Percentiles rank a stretch among this genome's conserved stretches.
Evolutionary conservation across 1,140 invertebrate species (phyloP).

Genomic region (Akabosia matsudoensis): DNA sequence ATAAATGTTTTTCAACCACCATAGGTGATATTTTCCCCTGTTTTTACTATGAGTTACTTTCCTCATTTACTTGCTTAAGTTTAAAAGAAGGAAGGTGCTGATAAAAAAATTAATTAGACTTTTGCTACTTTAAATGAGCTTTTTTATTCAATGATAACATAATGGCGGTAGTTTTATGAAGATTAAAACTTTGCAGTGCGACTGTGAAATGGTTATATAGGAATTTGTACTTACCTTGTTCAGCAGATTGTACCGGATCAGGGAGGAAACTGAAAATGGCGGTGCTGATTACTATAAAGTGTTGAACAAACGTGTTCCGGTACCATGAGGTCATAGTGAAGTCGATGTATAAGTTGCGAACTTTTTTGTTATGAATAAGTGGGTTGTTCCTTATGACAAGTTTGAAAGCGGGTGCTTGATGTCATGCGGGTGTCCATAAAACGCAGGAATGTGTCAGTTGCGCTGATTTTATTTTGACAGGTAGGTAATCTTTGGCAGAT

Average conservation of each 20-base stretch:
- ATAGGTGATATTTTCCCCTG: too few relatives aligned
- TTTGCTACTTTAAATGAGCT: too few relatives aligned
- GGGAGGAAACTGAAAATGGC: not conserved
- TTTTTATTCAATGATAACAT: too few relatives aligned
- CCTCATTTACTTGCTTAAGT: too few relatives aligned
- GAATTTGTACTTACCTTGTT: slow-evolving; percentile 17
- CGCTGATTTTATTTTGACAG: not conserved
- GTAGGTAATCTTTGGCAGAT: not conserved
- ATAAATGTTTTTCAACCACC: too few relatives aligned
- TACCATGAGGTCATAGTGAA: slow-evolving; percentile 22
- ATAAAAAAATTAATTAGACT: too few relatives aligned
- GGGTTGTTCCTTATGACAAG: too few relatives aligned
- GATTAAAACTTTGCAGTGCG: too few relatives aligned
- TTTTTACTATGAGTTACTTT: too few relatives aligned
- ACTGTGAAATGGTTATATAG: too few relatives aligned
- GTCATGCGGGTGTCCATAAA: not conserved
- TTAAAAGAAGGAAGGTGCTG: too few relatives aligned
- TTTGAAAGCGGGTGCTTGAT: not conserved
- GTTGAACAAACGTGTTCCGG: not conserved
- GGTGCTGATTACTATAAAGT: not conserved
- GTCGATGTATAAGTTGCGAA: not conserved
- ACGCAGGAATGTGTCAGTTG: not conserved
- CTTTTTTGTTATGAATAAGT: not conserved
- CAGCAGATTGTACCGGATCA: not conserved
- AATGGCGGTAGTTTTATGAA: too few relatives aligned